Base-by-base conservation (phyloP, 35 echinoderm and acorn worm genomes). In the Nesometra sesokonis region DNA sequence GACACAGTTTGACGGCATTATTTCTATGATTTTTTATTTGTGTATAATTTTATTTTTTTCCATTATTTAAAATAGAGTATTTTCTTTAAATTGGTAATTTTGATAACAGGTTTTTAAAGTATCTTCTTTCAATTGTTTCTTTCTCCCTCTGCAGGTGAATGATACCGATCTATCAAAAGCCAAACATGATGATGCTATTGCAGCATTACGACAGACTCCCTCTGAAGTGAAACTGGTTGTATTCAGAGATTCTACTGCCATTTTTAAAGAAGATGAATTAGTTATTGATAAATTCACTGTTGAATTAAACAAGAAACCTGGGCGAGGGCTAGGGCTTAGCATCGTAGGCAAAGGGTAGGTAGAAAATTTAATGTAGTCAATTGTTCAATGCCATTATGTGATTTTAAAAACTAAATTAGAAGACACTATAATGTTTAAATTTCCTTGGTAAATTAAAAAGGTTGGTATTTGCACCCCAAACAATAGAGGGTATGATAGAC, bases 201-300 rank as follows among this genome's bases (percentile, higher is more conserved):
- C 43, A 37, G 86, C 85, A 15, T 86, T 99, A 30, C 79, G 90
- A 13, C 89, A 94, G 31, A 88, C 93, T 32, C 87, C 92, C 35
- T 78, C 87, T 79, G 85, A 91, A 39, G 96, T 99, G 5, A 80
- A 87, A 27, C 82, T 94, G 87, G 85, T 88, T 3, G 96, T 99
- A 13, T 93, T 90, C 67, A 88, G 92, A 30, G 93, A 94, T 34
- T 57, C 82, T 21, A 77, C 84, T 82, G 90, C 90, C 17, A 29
- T 84, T 5, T 85, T 80, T 33, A 76, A 86, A 76, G 36, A 67
- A 57, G 38, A 35, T 32, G 85, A 37, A 23, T 82, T 90, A 34
- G 86, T 82, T 35, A 86, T 84, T 84, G 85, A 99, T 37, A 83
- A 85, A 34, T 43, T 88, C 23, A 92, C 33, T 21, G 88, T 99